A percentile compares a stretch with the other conserved stretches of the same genome.
Conservation (phyloP, 30 jellyfish, hydroid and myxozoan genomes). For the Aurelia sp. region DNA sequence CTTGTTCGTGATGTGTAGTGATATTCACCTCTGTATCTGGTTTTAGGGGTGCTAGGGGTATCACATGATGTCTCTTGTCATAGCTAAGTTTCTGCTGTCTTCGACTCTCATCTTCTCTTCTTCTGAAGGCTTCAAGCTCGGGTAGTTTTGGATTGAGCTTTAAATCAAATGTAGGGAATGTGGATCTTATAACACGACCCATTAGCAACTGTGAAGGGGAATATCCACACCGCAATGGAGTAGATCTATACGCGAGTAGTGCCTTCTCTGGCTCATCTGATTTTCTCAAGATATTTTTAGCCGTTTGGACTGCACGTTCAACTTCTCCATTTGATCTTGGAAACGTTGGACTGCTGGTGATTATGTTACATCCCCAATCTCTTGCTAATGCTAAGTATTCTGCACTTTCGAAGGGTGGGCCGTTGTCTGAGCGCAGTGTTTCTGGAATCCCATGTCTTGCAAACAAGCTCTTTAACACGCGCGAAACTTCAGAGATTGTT, state of each 20-base stretch:
- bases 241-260: constrained; percentile 60
- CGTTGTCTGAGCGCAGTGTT: constrained; percentile 51
- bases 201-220: constrained; percentile 33
- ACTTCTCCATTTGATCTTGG: constrained; percentile 70
- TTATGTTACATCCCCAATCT: constrained; percentile 36
- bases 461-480: constrained; percentile 18
- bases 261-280: constrained; percentile 53
- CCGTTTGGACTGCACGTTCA: constrained; percentile 68
- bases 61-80: constrained; percentile 50
- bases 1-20: constrained; percentile 28
- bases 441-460: constrained; percentile 69
- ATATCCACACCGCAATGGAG: constrained; percentile 53
- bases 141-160: constrained; percentile 23
- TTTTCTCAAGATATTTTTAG: constrained; percentile 33
- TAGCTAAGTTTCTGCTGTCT: constrained; percentile 36
- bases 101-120: constrained; percentile 39
- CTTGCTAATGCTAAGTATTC: constrained; percentile 28
- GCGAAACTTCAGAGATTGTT: constrained; percentile 17
- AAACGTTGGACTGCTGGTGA: constrained; percentile 50
- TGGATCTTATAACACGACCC: constrained; percentile 45
- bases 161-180: constrained; percentile 14
- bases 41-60: constrained; percentile 23
- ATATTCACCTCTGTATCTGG: constrained; percentile 49
- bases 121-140: constrained; percentile 14
- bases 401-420: constrained; percentile 55